Conservation (phyloP, 53 echinoderm and acorn worm genomes). For the Henricia sp. region DNA sequence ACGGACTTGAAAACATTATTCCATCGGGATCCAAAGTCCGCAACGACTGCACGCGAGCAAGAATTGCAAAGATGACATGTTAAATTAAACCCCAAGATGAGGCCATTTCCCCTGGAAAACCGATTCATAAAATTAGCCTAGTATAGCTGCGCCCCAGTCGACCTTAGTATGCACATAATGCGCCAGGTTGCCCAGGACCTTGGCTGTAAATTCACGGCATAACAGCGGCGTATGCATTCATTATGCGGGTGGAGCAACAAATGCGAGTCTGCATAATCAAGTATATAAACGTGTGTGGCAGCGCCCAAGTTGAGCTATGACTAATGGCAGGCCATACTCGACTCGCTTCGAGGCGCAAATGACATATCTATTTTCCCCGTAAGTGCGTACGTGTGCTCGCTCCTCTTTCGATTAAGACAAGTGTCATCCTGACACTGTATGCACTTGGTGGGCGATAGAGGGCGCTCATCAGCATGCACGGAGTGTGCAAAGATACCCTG, state of each 20-base stretch:
- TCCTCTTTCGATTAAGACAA: neutral
- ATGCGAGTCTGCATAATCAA: conserved; percentile 21
- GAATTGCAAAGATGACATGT: too few species aligned
- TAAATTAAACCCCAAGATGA: too few species aligned
- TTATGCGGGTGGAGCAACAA: conserved; percentile 50
- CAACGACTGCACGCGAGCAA: too few species aligned
- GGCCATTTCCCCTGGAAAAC: too few species aligned
- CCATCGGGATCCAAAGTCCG: too few species aligned
- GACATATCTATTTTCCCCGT: conserved; percentile 19
- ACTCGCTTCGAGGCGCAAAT: neutral
- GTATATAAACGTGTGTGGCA: neutral
- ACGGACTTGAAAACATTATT: neutral
- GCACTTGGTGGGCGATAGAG: too few species aligned
- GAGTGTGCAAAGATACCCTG: neutral
- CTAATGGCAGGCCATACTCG: conserved; percentile 25
- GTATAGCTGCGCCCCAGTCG: neutral
- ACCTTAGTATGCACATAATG: neutral
- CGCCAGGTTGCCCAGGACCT: neutral
- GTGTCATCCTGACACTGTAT: neutral
- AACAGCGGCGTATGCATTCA: conserved; percentile 3
- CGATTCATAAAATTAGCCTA: too few species aligned
- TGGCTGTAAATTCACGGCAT: neutral
- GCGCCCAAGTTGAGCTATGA: neutral
- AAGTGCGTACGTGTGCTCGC: too few species aligned
- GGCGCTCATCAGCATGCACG: neutral